phyloP scores from a whole-genome alignment of 2,888 invertebrate genomes.

The Pemphredon lugubris region DNA sequence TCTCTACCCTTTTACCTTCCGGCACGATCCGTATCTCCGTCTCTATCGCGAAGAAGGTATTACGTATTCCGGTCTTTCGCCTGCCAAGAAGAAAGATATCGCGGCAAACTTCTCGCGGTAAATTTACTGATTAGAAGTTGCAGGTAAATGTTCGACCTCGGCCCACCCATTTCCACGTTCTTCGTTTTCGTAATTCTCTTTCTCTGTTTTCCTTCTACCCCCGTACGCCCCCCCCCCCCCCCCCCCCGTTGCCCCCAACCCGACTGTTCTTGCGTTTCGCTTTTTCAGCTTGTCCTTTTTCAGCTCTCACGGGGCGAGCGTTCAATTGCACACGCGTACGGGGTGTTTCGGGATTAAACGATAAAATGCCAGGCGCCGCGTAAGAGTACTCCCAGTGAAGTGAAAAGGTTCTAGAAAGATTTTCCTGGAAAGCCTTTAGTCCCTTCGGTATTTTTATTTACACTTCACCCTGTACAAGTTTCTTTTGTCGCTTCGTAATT shows the following conservation, averaged over 20 bases:
- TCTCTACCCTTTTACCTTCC: too few species aligned
- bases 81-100: constrained; percentile 48
- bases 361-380: too few species aligned
- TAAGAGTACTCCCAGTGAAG: too few species aligned
- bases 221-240: not conserved
- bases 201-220: constrained; percentile 1
- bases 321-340: too few species aligned
- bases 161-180: constrained; percentile 17
- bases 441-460: too few species aligned
- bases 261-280: constrained; percentile 12
- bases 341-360: too few species aligned
- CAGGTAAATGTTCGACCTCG: constrained; percentile 34
- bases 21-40: constrained; percentile 17
- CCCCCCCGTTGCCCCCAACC: not conserved
- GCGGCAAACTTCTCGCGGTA: constrained; percentile 39
- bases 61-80: constrained; percentile 49
- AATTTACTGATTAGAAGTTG: constrained; percentile 55
- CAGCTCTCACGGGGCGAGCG: too few species aligned
- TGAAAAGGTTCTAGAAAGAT: too few species aligned
- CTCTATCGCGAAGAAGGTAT: constrained; percentile 36
- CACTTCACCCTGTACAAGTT: too few species aligned
- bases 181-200: too few species aligned
- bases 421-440: too few species aligned
- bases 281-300: constrained; percentile 13
- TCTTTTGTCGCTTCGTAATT: too few species aligned